phyloP scores from a whole-genome alignment of 2,113 vertebrate genomes.

The Ovis aries region ARS-UI_Ramb_v3.0 NC_056068.1:14318501-14319000 shows the following conservation, averaged over 20 bases:
- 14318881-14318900: too few relatives aligned
- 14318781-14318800: too few relatives aligned
- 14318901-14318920: too few relatives aligned
- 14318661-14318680: background rate
- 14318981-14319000: too few relatives aligned
- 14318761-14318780: too few relatives aligned
- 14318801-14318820: too few relatives aligned
- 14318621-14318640: background rate
- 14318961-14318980: too few relatives aligned
- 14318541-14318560: background rate
- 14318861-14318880: too few relatives aligned
- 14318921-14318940: fast-evolving
- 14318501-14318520: background rate
- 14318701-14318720: background rate
- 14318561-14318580: too few relatives aligned
- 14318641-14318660: background rate
- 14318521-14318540: background rate
- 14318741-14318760: background rate
- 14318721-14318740: background rate
- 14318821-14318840: too few relatives aligned
- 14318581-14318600: background rate
- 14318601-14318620: background rate
- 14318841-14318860: too few relatives aligned
- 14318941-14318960: too few relatives aligned
- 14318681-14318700: background rate